Conservation (phyloP, 2,888 invertebrate species). For the Plebejus argus region DNA sequence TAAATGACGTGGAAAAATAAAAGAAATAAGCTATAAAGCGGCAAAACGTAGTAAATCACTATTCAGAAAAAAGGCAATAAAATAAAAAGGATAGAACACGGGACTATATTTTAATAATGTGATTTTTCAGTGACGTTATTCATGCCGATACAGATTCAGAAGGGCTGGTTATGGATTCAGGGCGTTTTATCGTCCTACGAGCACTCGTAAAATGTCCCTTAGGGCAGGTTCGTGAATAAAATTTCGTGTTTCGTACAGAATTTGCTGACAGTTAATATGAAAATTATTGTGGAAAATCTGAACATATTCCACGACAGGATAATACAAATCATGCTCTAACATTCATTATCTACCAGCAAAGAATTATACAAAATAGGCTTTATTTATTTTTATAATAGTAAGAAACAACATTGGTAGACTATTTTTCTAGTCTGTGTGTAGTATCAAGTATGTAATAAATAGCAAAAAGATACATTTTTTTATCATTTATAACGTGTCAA, state of each 20-base stretch:
- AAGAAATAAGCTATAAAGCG: not conserved
- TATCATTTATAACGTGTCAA: not conserved
- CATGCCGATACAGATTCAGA: not conserved
- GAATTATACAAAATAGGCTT: too few relatives aligned
- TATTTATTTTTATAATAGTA: too few relatives aligned
- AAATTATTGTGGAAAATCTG: not conserved
- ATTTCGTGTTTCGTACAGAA: not conserved
- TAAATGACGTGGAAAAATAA: not conserved
- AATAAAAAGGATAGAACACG: slow-evolving; percentile 4
- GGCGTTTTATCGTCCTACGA: not conserved
- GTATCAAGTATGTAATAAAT: too few relatives aligned
- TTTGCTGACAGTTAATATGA: not conserved
- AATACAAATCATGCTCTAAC: not conserved
- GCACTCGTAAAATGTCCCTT: slow-evolving; percentile 12
- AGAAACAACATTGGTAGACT: too few relatives aligned
- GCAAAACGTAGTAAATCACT: not conserved
- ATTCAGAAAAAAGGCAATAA: slow-evolving; percentile 14
- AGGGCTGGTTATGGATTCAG: slow-evolving; percentile 15
- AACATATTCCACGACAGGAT: not conserved
- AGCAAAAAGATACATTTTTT: not conserved
- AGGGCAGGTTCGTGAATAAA: not conserved
- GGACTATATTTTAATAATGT: slow-evolving; percentile 21
- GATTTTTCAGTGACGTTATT: slow-evolving; percentile 15
- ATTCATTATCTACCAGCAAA: not conserved
- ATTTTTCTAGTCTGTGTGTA: too few relatives aligned